Evolutionary conservation across 2,797 vertebrate genomes (phyloP).

Genomic region (Arrhamphus sclerolepis): DNA sequence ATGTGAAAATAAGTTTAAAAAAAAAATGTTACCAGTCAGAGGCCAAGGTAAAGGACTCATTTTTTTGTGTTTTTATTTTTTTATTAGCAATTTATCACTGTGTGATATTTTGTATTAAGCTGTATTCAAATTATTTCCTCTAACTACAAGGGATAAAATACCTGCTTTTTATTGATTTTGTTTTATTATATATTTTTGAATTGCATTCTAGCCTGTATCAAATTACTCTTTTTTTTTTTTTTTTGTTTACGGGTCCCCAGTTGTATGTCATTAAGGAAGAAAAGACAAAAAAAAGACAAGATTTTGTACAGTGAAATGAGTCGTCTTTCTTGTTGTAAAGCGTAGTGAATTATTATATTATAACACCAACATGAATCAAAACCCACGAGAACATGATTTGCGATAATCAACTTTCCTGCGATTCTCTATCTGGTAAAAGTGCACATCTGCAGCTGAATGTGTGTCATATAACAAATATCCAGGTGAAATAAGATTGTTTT

Average conservation of each 20-base stretch:
- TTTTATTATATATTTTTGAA: slow-evolving; percentile 83
- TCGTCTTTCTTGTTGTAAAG: slow-evolving; percentile 17
- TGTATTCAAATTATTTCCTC: slow-evolving; percentile 83
- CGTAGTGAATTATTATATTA: background rate
- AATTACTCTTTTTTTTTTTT: slow-evolving; percentile 78
- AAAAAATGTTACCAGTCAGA: slow-evolving; percentile 73
- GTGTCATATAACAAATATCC: no score
- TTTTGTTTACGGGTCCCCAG: slow-evolving; percentile 79
- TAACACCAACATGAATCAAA: no score
- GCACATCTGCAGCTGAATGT: no score
- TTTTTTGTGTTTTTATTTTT: slow-evolving; percentile 82
- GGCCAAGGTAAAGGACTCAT: slow-evolving; percentile 81
- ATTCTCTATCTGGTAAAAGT: no score
- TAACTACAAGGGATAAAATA: slow-evolving; percentile 81
- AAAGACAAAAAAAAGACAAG: slow-evolving; percentile 77
- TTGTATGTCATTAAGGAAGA: slow-evolving; percentile 83
- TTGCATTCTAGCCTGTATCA: slow-evolving; percentile 82
- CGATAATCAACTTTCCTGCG: no score
- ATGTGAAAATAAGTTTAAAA: slow-evolving; percentile 22
- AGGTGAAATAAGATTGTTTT: no score
- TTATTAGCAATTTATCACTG: slow-evolving; percentile 90
- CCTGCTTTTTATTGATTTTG: slow-evolving; percentile 83
- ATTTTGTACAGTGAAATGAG: slow-evolving; percentile 82
- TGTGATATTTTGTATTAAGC: slow-evolving; percentile 91
- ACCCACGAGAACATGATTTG: no score